Percentiles rank a stretch among this genome's conserved stretches.
phyloP scores from a whole-genome alignment of 2,113 vertebrate species.

The Trichechus manatus region DNA sequence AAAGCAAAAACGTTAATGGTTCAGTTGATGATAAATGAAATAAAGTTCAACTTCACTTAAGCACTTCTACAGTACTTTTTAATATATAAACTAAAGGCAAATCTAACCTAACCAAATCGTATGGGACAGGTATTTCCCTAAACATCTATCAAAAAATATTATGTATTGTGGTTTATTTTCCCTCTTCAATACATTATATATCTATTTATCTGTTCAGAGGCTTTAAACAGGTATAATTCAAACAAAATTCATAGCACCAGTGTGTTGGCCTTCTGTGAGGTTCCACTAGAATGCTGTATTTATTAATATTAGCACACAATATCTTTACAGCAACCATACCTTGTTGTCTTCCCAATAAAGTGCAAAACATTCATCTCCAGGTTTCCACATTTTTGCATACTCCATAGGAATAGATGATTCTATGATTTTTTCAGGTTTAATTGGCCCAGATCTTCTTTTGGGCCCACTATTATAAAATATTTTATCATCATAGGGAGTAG shows the following conservation, averaged over 20 bases:
- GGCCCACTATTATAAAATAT: conserved; percentile 90
- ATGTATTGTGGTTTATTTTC: conserved; percentile 36
- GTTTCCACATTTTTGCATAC: conserved; percentile 92
- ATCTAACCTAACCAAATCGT: conserved; percentile 4
- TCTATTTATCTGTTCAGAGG: background rate
- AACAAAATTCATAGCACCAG: background rate
- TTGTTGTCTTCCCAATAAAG: conserved; percentile 99
- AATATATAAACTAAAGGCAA: background rate
- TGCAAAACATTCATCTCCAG: conserved; percentile 97
- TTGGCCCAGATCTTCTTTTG: conserved; percentile 94
- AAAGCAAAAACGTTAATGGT: conserved; percentile 45
- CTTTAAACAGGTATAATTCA: conserved; percentile 3
- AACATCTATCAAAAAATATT: conserved; percentile 26
- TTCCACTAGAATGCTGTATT: background rate
- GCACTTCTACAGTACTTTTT: conserved; percentile 14
- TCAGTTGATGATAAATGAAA: conserved; percentile 46
- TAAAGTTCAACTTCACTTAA: background rate
- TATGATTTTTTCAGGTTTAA: conserved; percentile 92
- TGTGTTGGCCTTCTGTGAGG: background rate
- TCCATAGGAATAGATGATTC: conserved; percentile 89
- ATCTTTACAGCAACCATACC: conserved; percentile 86
- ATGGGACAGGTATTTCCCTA: background rate
- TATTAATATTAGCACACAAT: background rate
- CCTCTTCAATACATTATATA: conserved; percentile 41
- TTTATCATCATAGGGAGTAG: conserved; percentile 89